phyloP scores from a whole-genome alignment of 2,888 invertebrate species.

The Drosophila melanocephala region DNA sequence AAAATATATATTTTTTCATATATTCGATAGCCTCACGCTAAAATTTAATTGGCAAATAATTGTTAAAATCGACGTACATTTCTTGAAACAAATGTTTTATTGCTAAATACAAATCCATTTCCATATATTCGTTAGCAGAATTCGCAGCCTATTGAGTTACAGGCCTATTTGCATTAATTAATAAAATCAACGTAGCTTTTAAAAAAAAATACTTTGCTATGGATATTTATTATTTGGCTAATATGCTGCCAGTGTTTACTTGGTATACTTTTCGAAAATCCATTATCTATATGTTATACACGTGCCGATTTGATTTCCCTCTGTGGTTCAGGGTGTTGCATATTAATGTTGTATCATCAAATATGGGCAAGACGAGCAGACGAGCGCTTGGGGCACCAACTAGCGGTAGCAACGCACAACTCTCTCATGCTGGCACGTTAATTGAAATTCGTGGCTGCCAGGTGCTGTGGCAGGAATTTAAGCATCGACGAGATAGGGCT shows the following conservation, averaged over 20 bases:
- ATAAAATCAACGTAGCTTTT: background rate
- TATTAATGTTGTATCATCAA: conserved; percentile 77
- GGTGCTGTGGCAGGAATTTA: conserved; percentile 55
- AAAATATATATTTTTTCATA: background rate
- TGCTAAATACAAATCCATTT: background rate
- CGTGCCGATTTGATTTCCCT: background rate
- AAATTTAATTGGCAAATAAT: background rate
- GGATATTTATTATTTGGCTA: background rate
- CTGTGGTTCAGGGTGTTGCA: conserved; percentile 5
- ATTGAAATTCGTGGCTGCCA: conserved; percentile 79
- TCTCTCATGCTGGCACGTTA: conserved; percentile 68
- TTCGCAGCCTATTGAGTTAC: background rate
- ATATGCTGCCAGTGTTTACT: background rate
- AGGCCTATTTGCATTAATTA: background rate
- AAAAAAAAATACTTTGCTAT: background rate
- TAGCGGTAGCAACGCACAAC: conserved; percentile 36
- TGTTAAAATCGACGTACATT: background rate
- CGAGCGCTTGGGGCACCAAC: conserved; percentile 34
- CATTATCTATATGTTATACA: background rate
- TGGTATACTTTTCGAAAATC: background rate
- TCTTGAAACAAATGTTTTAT: no score
- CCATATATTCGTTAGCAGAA: background rate
- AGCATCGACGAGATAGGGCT: conserved; percentile 39
- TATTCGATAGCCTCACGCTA: background rate
- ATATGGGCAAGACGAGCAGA: conserved; percentile 35